Conservation (phyloP, 2,888 invertebrate species). For the Phortica magna region DNA sequence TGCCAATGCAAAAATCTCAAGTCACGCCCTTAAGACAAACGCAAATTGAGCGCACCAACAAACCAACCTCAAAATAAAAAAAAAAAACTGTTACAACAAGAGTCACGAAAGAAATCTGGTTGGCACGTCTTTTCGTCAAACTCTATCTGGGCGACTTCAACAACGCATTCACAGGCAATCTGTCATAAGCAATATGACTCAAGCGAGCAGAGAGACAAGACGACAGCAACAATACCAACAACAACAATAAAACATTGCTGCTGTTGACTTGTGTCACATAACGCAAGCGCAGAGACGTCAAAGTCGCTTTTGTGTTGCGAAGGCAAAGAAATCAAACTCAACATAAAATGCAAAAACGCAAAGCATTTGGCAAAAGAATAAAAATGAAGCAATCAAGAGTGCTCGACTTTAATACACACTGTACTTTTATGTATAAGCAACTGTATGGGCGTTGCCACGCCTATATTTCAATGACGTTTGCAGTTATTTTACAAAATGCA, state of each 20-base stretch:
- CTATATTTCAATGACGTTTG: no score
- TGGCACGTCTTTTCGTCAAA: background rate
- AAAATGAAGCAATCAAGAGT: background rate
- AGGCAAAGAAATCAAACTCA: background rate
- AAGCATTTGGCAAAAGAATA: background rate
- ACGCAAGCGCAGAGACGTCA: constrained; percentile 23
- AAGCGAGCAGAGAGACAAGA: constrained; percentile 10
- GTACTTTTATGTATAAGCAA: no score
- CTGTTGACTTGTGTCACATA: background rate
- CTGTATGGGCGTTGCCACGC: no score
- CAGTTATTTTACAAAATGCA: no score
- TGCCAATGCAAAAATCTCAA: constrained; percentile 16
- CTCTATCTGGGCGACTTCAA: background rate
- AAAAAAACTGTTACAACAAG: background rate
- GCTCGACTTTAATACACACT: no score
- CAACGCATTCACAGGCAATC: background rate
- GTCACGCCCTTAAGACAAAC: constrained; percentile 20
- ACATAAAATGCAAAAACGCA: constrained; percentile 21
- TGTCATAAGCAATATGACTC: constrained; percentile 33
- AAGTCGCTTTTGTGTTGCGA: constrained; percentile 15
- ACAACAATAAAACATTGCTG: background rate
- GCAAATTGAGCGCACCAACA: constrained; percentile 7
- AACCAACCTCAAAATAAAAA: constrained; percentile 1
- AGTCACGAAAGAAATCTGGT: constrained; percentile 11
- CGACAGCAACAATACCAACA: background rate